Evolutionary conservation across 30 jellyfish, hydroid and myxozoan genomes (phyloP).

Genomic region (Turritopsis dohrnii): DNA sequence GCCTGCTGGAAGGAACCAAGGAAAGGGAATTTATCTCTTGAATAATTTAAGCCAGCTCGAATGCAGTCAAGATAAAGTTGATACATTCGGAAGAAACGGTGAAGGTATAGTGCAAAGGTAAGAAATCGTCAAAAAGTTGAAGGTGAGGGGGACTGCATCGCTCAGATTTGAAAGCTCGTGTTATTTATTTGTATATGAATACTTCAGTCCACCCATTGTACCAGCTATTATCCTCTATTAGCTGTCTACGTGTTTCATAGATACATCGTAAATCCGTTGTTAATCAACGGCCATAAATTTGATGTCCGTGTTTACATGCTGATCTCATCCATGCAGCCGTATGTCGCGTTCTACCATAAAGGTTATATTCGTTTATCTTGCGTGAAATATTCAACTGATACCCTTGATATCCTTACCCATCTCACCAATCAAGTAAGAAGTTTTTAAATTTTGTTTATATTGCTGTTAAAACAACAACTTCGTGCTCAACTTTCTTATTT

Average conservation of each 20-base stretch:
- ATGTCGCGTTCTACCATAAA: constrained; percentile 66
- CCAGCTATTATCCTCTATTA: no score
- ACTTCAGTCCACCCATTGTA: no score
- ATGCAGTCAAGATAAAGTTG: not conserved
- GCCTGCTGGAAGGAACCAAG: constrained; percentile 92
- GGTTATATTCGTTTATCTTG: constrained; percentile 84
- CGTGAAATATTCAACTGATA: constrained; percentile 54
- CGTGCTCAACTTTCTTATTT: not conserved
- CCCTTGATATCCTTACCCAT: constrained; percentile 66
- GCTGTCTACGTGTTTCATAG: constrained; percentile 26
- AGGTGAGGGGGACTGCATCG: not conserved
- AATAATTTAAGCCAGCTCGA: constrained; percentile 22
- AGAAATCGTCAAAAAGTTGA: not conserved
- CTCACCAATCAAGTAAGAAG: constrained; percentile 78
- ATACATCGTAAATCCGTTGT: constrained; percentile 65
- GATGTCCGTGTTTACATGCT: constrained; percentile 94
- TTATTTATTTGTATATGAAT: no score
- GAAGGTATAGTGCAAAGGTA: constrained; percentile 68
- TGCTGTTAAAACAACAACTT: not conserved
- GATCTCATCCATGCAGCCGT: constrained; percentile 75
- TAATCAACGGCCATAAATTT: constrained; percentile 65
- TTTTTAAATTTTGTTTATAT: not conserved
- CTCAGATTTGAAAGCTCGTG: no score
- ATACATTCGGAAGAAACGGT: constrained; percentile 11
- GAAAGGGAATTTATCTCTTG: constrained; percentile 86